Percentiles rank a stretch among this genome's conserved stretches.
These are phyloP conservation scores for Eledona agricola DNA, from an alignment of 2,888 invertebrate species.

Conservation along the genomic window DNA sequence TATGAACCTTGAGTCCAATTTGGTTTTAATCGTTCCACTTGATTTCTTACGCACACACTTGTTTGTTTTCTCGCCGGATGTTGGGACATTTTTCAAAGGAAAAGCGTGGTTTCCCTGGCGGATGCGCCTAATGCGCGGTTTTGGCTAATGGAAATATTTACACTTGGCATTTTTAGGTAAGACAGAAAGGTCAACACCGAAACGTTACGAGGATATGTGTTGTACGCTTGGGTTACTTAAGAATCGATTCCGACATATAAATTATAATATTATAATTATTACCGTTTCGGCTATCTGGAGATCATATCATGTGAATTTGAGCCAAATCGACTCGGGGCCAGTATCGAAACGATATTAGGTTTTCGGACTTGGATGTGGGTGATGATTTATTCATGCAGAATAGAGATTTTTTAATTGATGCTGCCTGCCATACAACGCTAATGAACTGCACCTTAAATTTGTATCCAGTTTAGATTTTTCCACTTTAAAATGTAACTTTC, in stretches of 20 bases:
- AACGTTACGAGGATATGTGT: conserved; percentile 14
- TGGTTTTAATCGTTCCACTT: conserved; percentile 16
- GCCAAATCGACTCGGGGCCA: conserved; percentile 12
- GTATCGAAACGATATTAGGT: no score
- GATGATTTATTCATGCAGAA: no score
- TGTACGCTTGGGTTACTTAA: conserved; percentile 18
- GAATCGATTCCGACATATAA: conserved; percentile 31
- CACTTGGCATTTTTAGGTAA: conserved; percentile 26
- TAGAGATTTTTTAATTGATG: no score
- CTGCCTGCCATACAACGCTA: no score
- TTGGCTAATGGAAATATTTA: conserved; percentile 16
- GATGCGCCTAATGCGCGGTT: conserved; percentile 1
- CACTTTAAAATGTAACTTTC: no score
- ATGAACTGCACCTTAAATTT: no score
- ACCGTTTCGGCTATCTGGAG: conserved; percentile 30
- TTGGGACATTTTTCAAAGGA: conserved; percentile 8
- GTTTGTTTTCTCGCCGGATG: no score
- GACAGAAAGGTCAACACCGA: conserved; percentile 20
- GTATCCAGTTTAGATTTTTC: no score
- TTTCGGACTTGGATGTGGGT: no score
- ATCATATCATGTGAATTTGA: conserved; percentile 26
- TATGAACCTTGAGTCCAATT: conserved; percentile 24
- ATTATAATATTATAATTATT: conserved; percentile 34
- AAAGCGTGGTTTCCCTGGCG: conserved; percentile 1
- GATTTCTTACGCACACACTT: no score